Evolutionary conservation across 2,888 invertebrate species (phyloP).

Genomic region (Heteropelma amictum): DNA sequence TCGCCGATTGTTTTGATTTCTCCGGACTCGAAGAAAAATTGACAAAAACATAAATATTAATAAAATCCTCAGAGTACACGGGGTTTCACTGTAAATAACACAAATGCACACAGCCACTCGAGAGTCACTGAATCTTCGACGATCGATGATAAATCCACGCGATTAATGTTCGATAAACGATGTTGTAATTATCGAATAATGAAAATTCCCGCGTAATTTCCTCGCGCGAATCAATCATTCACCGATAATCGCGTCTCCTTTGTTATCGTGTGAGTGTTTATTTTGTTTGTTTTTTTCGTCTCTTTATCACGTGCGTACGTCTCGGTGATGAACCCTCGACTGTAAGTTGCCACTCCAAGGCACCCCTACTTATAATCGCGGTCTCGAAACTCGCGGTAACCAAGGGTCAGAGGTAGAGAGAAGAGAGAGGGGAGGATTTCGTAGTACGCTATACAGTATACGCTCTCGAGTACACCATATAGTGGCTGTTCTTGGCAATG

Average conservation of each 20-base stretch:
- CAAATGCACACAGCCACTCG: neutral
- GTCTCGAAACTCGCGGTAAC: neutral
- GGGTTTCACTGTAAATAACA: no score
- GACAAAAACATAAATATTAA: no score
- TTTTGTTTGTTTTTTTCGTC: neutral
- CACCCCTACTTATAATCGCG: slow-evolving; percentile 78
- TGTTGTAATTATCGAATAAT: no score
- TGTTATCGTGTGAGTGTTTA: no score
- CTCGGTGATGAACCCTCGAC: slow-evolving; percentile 75
- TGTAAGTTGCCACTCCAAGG: slow-evolving; percentile 72
- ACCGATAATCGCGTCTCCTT: no score
- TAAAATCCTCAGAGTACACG: no score
- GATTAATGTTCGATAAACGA: neutral
- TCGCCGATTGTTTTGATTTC: neutral
- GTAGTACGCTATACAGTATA: neutral
- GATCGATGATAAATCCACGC: slow-evolving; percentile 18
- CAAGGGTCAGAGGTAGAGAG: slow-evolving; percentile 25
- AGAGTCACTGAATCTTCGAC: neutral
- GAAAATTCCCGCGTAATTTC: no score
- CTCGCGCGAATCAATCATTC: no score
- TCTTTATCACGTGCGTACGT: slow-evolving; percentile 42
- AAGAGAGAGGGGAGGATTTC: neutral
- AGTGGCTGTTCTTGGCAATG: neutral
- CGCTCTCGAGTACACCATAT: neutral
- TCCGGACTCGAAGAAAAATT: neutral